Percentiles rank a stretch among this genome's conserved stretches.
Evolutionary conservation across 1,140 invertebrate genomes (phyloP).

Genomic region (Drosophila azteca): DNA sequence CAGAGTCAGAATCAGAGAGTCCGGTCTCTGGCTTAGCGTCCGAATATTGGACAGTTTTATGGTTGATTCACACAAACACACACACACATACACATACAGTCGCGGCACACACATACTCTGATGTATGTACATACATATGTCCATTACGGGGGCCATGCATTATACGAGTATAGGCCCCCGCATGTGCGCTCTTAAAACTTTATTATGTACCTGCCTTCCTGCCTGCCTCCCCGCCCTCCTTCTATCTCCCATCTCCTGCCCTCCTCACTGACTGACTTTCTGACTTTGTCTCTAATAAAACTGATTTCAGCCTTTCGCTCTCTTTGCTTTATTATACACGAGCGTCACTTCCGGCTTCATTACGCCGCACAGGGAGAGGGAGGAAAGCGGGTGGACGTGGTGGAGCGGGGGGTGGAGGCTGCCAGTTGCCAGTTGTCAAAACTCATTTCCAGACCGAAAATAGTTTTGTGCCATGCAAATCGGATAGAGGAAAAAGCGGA

Average conservation of each 20-base stretch:
- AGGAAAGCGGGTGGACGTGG: too few relatives aligned
- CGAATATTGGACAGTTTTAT: constrained; percentile 68
- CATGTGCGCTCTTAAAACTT: constrained; percentile 55
- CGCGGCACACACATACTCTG: background rate
- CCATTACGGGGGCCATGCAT: constrained; percentile 38
- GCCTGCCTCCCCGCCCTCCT: too few relatives aligned
- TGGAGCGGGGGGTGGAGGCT: constrained; percentile 1
- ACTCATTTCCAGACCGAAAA: constrained; percentile 63
- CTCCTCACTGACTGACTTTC: constrained; percentile 17
- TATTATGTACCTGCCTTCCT: constrained; percentile 49
- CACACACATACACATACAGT: background rate
- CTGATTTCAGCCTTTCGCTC: constrained; percentile 44
- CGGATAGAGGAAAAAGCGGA: constrained; percentile 5
- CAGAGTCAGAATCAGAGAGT: constrained; percentile 25
- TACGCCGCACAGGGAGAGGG: constrained; percentile 29
- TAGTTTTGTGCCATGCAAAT: constrained; percentile 61
- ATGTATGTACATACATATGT: constrained; percentile 3
- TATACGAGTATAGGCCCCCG: constrained; percentile 49
- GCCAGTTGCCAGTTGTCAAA: constrained; percentile 56
- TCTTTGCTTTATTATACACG: constrained; percentile 54
- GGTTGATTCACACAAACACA: constrained; percentile 27
- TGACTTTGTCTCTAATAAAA: constrained; percentile 56
- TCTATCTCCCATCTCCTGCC: background rate
- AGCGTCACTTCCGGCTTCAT: constrained; percentile 70
- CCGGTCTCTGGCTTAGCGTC: constrained; percentile 42